phyloP scores from a whole-genome alignment of 2,888 invertebrate genomes.

The Xestia rhomboidea region DNA sequence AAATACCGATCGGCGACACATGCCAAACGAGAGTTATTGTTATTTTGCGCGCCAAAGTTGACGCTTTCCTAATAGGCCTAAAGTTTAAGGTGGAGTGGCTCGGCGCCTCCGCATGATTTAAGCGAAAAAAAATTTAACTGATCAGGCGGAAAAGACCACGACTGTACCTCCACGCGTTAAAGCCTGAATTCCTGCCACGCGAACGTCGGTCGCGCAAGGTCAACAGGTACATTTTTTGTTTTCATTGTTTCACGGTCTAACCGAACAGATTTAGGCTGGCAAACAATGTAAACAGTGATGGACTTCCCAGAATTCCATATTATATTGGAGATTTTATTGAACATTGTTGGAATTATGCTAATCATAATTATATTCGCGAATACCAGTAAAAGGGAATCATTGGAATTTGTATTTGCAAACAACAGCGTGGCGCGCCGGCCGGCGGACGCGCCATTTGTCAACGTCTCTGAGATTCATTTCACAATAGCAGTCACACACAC shows the following conservation, averaged over 20 bases:
- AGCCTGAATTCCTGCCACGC: too few relatives aligned
- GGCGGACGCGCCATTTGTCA: constrained; percentile 54
- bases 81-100: too few relatives aligned
- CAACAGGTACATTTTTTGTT: constrained; percentile 12
- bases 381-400: constrained; percentile 33
- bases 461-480: constrained; percentile 52
- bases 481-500: constrained; percentile 38
- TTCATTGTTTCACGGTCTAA: neutral
- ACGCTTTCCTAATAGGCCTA: too few relatives aligned
- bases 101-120: too few relatives aligned
- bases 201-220: too few relatives aligned
- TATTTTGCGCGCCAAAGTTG: too few relatives aligned
- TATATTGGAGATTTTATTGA: neutral
- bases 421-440: constrained; percentile 26
- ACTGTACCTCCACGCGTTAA: too few relatives aligned
- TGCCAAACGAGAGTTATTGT: too few relatives aligned
- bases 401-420: constrained; percentile 45
- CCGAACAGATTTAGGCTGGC: constrained; percentile 5
- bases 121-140: too few relatives aligned
- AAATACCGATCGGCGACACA: too few relatives aligned
- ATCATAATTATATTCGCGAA: constrained; percentile 8
- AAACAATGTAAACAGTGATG: neutral
- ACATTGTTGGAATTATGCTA: neutral
- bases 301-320: neutral
- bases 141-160: too few relatives aligned